Conservation (phyloP, 2,113 vertebrate species). For the Lepus americanus region DNA sequence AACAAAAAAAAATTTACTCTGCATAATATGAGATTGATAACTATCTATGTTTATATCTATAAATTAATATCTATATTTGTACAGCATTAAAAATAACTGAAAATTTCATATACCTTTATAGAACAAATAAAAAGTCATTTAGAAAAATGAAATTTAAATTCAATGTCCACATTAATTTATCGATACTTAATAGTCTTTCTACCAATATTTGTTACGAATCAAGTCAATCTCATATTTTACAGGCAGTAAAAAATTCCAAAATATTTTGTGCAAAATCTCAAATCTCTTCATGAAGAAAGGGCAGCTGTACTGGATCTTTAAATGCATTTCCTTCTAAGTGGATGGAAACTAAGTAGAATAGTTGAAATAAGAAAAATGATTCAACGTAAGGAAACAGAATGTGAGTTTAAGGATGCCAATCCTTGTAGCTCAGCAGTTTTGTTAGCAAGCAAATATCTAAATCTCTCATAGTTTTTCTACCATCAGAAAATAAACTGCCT, state of each 20-base stretch:
- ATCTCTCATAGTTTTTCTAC: background rate
- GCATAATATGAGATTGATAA: background rate
- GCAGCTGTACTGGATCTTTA: background rate
- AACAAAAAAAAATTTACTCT: constrained; percentile 14
- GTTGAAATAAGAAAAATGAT: background rate
- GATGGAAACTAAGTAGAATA: background rate
- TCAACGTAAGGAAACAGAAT: background rate
- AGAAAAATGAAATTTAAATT: constrained; percentile 58
- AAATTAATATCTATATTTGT: background rate
- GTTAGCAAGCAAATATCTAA: background rate
- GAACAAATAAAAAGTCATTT: constrained; percentile 36
- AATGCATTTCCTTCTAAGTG: background rate
- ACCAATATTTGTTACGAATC: background rate
- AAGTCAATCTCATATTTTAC: background rate
- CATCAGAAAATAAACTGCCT: background rate
- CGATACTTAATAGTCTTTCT: constrained; percentile 36
- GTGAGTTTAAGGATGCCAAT: background rate
- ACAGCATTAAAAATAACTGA: constrained; percentile 9
- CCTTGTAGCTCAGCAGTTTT: background rate
- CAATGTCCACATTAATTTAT: background rate
- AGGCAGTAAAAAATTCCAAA: background rate
- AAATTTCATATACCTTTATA: constrained; percentile 16
- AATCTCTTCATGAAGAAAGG: background rate
- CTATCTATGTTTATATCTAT: background rate
- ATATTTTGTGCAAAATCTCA: background rate